Evolutionary conservation across 2,888 invertebrate species (phyloP).

Genomic region (Taenaris catops): DNA sequence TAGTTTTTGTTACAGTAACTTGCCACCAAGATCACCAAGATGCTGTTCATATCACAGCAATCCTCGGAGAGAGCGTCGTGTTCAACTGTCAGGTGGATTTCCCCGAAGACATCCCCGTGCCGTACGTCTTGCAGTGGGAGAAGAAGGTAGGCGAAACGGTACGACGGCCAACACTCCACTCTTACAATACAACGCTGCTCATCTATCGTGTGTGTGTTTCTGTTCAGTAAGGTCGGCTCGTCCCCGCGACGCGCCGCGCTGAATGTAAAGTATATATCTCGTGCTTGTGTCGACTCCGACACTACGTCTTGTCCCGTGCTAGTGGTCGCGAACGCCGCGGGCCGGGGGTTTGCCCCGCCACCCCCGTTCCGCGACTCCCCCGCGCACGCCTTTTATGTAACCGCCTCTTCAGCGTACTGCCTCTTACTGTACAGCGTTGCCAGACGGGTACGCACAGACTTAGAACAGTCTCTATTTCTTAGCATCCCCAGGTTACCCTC

Average conservation of each 20-base stretch:
- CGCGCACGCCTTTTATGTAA: constrained; percentile 63
- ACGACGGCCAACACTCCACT: constrained; percentile 84
- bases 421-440: constrained; percentile 38
- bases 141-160: constrained; percentile 99
- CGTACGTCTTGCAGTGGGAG: constrained; percentile 99
- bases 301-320: constrained; percentile 59
- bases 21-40: constrained; percentile 93
- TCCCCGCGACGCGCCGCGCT: constrained; percentile 68
- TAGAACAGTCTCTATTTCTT: too few relatives aligned
- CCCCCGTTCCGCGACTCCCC: constrained; percentile 61
- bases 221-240: constrained; percentile 78
- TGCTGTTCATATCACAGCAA: constrained; percentile 98
- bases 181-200: constrained; percentile 79
- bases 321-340: constrained; percentile 63
- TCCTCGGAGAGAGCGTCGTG: constrained; percentile 97
- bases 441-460: not conserved
- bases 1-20: constrained; percentile 69
- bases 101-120: constrained; percentile 96
- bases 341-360: constrained; percentile 40
- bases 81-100: constrained; percentile 99
- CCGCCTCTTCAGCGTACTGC: constrained; percentile 58
- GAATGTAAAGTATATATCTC: constrained; percentile 72
- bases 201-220: constrained; percentile 78
- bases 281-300: constrained; percentile 57
- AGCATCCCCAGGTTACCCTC: too few relatives aligned